Evolutionary conservation across 2,797 vertebrate species (phyloP).

Genomic region (Crax fasciolata): DNA sequence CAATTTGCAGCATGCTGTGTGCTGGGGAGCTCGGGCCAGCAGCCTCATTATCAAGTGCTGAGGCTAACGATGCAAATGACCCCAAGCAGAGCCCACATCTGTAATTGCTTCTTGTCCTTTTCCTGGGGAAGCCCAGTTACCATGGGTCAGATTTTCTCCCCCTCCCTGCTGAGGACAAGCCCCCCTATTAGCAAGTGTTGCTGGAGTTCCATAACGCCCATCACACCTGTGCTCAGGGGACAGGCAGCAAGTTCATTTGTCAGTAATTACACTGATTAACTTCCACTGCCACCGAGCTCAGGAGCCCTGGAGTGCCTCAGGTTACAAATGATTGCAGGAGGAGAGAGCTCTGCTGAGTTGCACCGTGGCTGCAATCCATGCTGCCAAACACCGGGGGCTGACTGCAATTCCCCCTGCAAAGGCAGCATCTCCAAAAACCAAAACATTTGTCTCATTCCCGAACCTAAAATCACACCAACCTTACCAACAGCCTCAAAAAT

Average conservation of each 20-base stretch:
- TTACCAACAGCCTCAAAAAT: background rate
- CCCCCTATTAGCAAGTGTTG: background rate
- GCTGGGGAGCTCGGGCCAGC: background rate
- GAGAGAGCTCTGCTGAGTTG: background rate
- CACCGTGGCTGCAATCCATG: accelerated
- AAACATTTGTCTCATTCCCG: background rate
- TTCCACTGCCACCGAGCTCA: background rate
- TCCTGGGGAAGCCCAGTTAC: background rate
- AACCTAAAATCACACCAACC: background rate
- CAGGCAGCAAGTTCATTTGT: background rate
- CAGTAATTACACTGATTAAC: conserved; percentile 22
- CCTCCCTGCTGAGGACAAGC: background rate
- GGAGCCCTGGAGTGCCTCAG: background rate
- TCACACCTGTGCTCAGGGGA: background rate
- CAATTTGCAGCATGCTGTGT: accelerated
- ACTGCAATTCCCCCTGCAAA: background rate
- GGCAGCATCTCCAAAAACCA: background rate
- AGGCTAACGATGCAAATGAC: background rate
- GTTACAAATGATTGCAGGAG: background rate
- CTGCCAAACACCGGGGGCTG: accelerated
- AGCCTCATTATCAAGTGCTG: background rate
- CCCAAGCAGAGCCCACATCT: background rate
- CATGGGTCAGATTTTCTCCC: background rate
- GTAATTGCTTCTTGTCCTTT: background rate
- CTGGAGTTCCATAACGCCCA: background rate